Evolutionary conservation across 2,888 invertebrate genomes (phyloP).

Genomic region (Gandaritis pyraliata): DNA sequence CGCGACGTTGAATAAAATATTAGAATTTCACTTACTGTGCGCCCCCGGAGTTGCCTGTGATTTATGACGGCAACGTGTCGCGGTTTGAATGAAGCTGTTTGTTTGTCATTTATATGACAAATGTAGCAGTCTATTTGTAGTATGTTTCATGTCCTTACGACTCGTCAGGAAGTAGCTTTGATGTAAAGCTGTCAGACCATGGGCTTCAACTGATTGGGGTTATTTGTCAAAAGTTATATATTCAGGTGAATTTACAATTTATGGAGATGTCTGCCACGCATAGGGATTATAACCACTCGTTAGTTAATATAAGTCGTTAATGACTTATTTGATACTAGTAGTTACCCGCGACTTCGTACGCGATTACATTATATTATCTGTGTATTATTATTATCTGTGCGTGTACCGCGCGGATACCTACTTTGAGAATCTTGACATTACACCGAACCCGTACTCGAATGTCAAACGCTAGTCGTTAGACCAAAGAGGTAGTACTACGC

Average conservation of each 20-base stretch:
- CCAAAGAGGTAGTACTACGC: no score
- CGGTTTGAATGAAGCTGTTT: constrained; percentile 60
- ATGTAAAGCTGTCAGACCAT: constrained; percentile 37
- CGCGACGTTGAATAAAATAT: constrained; percentile 60
- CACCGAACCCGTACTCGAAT: no score
- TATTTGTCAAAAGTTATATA: constrained; percentile 7
- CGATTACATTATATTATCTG: no score
- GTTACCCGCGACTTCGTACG: no score
- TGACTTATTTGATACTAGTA: no score
- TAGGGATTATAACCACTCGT: neutral
- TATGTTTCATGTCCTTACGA: constrained; percentile 30
- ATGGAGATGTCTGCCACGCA: neutral
- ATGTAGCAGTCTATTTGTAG: constrained; percentile 47
- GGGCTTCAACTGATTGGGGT: constrained; percentile 14
- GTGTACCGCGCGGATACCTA: no score
- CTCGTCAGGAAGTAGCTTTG: constrained; percentile 33
- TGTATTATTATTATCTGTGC: no score
- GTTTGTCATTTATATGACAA: constrained; percentile 66
- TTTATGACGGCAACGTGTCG: constrained; percentile 60
- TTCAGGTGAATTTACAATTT: neutral
- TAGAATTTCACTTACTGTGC: constrained; percentile 46
- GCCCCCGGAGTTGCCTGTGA: constrained; percentile 44
- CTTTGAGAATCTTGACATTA: no score
- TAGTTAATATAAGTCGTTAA: no score
- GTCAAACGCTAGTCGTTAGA: no score